Conservation (phyloP, 2,113 vertebrate species). For the Urocitellus parryii region DNA sequence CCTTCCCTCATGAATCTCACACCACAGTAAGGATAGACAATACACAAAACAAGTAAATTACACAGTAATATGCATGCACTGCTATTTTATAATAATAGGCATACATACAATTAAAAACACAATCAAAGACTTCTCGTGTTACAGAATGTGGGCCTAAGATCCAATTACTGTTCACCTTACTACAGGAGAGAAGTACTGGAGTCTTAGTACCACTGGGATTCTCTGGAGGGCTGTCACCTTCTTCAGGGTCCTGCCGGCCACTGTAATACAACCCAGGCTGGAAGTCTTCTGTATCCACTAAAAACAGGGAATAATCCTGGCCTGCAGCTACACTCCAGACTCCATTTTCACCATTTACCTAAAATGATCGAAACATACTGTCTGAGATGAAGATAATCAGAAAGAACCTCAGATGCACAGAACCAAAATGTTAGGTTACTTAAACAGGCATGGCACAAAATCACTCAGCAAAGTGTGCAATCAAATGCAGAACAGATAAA, state of each 20-base stretch:
- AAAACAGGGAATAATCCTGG: slow-evolving; percentile 93
- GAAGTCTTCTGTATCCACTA: slow-evolving; percentile 95
- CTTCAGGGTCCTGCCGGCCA: slow-evolving; percentile 90
- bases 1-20: background rate
- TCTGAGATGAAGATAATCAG: background rate
- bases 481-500: background rate
- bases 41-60: background rate
- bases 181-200: slow-evolving; percentile 93
- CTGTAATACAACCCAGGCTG: slow-evolving; percentile 97
- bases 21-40: background rate
- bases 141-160: slow-evolving; percentile 4
- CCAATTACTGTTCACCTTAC: slow-evolving; percentile 90
- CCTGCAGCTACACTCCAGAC: slow-evolving; percentile 95
- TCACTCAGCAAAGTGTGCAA: background rate
- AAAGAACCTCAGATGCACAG: background rate
- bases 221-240: slow-evolving; percentile 80
- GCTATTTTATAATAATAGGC: background rate
- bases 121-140: slow-evolving; percentile 3
- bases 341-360: slow-evolving; percentile 92
- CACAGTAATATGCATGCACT: background rate
- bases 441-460: background rate
- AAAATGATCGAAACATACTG: slow-evolving; percentile 50
- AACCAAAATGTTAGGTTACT: slow-evolving; percentile 8
- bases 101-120: background rate
- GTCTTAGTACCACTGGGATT: slow-evolving; percentile 87